Percentiles rank a stretch among this genome's conserved stretches.
Evolutionary conservation across 1,140 invertebrate species (phyloP).

Genomic region (Drosophila obscura): DNA sequence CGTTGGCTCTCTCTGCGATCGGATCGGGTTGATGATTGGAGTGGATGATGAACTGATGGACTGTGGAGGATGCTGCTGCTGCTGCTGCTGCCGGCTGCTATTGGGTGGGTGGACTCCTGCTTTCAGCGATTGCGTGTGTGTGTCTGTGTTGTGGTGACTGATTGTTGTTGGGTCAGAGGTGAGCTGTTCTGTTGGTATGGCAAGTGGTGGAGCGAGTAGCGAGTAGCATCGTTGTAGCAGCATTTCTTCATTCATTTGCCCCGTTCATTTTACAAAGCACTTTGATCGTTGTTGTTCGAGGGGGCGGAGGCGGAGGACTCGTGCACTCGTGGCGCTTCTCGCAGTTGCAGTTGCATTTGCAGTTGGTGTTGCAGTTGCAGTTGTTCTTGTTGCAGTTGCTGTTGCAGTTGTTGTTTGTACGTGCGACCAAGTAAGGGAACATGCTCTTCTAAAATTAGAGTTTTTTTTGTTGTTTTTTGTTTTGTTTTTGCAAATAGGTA

Average conservation of each 20-base stretch:
- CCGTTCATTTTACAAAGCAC: slow-evolving; percentile 30
- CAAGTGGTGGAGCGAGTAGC: too few relatives aligned
- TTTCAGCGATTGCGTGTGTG: too few relatives aligned
- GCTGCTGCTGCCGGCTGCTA: too few relatives aligned
- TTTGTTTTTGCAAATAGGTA: slow-evolving; percentile 49
- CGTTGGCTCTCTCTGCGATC: too few relatives aligned
- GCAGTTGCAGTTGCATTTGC: slow-evolving; percentile 32
- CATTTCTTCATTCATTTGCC: slow-evolving; percentile 14
- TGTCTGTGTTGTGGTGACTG: too few relatives aligned
- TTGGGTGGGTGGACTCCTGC: too few relatives aligned
- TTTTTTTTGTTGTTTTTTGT: slow-evolving; percentile 25
- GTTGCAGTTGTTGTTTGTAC: slow-evolving; percentile 82
- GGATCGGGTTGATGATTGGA: too few relatives aligned
- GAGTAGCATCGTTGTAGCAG: slow-evolving; percentile 8
- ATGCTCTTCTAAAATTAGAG: slow-evolving; percentile 86
- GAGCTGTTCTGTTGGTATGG: too few relatives aligned
- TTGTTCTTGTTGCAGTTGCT: slow-evolving; percentile 45
- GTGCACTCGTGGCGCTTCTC: slow-evolving; percentile 12
- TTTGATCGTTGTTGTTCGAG: slow-evolving; percentile 36
- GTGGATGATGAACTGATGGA: too few relatives aligned
- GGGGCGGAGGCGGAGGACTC: too few relatives aligned
- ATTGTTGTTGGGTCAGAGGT: too few relatives aligned
- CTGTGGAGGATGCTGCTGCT: too few relatives aligned
- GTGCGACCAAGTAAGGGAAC: slow-evolving; percentile 85
- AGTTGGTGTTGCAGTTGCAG: slow-evolving; percentile 27